A percentile compares a stretch with the other conserved stretches of the same genome.
These are phyloP conservation scores for Leptinotarsa peninsularis DNA, from an alignment of 2,888 invertebrate genomes.

Conservation along the genomic window DNA sequence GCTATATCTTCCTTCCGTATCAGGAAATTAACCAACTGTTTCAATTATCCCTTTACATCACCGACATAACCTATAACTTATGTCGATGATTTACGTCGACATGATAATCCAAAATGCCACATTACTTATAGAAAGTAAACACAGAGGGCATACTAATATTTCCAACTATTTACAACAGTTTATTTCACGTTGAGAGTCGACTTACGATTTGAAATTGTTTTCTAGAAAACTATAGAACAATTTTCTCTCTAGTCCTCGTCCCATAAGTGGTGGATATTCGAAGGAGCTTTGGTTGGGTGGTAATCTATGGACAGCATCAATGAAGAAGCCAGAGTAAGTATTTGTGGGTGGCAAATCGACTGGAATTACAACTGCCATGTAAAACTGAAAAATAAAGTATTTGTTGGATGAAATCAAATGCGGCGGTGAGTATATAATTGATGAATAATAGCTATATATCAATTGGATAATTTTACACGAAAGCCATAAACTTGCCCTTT, in stretches of 20 bases:
- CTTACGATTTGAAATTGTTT: constrained; percentile 14
- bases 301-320: constrained; percentile 12
- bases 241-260: constrained; percentile 14
- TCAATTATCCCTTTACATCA: too few species aligned
- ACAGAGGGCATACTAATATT: too few species aligned
- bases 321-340: constrained; percentile 15
- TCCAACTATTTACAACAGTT: neutral
- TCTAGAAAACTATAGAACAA: constrained; percentile 15
- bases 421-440: too few species aligned
- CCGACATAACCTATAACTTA: too few species aligned
- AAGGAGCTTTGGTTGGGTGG: constrained; percentile 9
- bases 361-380: constrained; percentile 20
- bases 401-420: neutral
- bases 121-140: too few species aligned
- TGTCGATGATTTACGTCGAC: too few species aligned
- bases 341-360: neutral
- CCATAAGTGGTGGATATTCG: constrained; percentile 21
- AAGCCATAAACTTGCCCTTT: too few species aligned
- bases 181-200: neutral
- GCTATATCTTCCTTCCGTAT: too few species aligned
- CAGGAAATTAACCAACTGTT: too few species aligned
- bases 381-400: constrained; percentile 12
- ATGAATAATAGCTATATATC: too few species aligned
- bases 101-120: too few species aligned
- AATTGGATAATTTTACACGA: too few species aligned